Conservation (phyloP, 2,113 vertebrate species). For the Scopus umbretta region DNA sequence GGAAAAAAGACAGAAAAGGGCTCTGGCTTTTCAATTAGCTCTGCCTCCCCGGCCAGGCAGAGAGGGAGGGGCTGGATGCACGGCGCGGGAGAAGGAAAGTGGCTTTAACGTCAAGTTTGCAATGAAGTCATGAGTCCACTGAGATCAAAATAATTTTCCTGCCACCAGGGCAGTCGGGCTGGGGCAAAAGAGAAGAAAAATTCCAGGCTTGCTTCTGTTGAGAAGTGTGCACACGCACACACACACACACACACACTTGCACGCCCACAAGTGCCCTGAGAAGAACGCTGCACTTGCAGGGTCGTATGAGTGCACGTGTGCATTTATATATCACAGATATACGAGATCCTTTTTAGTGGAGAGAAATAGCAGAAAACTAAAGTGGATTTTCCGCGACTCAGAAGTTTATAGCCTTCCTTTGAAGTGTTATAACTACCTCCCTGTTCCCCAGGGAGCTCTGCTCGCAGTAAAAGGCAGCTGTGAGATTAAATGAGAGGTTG, state of each 20-base stretch:
- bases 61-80: not conserved
- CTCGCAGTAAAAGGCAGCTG: not conserved
- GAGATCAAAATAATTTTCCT: not conserved
- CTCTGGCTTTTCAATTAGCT: not conserved
- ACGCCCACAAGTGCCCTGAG: accelerated
- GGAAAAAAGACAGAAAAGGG: not conserved
- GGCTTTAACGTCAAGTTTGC: not conserved
- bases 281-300: accelerated
- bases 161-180: not conserved
- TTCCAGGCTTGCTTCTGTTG: not conserved
- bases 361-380: not conserved
- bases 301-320: not conserved
- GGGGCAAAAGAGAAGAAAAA: not conserved
- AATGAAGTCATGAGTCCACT: not conserved
- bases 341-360: not conserved
- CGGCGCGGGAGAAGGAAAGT: not conserved
- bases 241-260: too few relatives aligned
- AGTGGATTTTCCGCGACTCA: not conserved
- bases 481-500: not conserved
- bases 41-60: not conserved
- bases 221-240: accelerated
- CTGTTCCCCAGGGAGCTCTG: not conserved
- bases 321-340: not conserved
- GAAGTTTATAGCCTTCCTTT: not conserved
- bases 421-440: not conserved